A percentile compares a stretch with the other conserved stretches of the same genome.
Evolutionary conservation across 1,140 invertebrate genomes (phyloP).

Genomic region (Drosophila persimilis): DNA sequence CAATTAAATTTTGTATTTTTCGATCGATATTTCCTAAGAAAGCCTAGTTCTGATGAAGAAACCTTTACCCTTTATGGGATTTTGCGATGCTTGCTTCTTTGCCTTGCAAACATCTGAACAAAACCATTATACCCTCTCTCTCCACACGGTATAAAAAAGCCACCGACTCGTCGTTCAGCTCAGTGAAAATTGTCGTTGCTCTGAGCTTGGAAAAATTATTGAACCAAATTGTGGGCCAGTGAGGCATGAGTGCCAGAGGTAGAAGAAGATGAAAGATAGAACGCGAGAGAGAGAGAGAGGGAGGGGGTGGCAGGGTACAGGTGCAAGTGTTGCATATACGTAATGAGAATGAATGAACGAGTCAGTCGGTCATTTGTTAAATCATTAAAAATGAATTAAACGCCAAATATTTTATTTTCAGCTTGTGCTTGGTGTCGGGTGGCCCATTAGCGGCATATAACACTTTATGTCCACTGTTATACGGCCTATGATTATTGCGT

Average conservation of each 20-base stretch:
- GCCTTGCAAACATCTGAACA: too few species aligned
- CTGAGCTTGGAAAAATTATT: conserved; percentile 45
- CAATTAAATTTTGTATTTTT: too few species aligned
- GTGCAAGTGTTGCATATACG: conserved; percentile 39
- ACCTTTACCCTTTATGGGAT: too few species aligned
- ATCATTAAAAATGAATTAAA: conserved; percentile 54
- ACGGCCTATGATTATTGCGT: not conserved
- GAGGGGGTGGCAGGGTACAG: not conserved
- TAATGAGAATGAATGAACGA: conserved; percentile 33
- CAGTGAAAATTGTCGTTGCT: conserved; percentile 27
- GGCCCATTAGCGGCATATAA: conserved; percentile 34
- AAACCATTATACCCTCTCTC: too few species aligned
- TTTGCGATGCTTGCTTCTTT: too few species aligned
- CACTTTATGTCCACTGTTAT: conserved; percentile 5
- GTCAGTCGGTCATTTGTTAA: conserved; percentile 31
- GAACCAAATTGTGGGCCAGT: conserved; percentile 45
- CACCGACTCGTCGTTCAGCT: conserved; percentile 29
- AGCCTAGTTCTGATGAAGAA: too few species aligned
- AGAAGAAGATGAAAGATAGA: conserved; percentile 2
- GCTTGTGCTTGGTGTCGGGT: not conserved
- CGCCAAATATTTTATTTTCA: conserved; percentile 58
- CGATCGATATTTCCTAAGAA: too few species aligned
- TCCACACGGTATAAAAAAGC: conserved; percentile 19
- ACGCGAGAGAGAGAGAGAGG: not conserved
- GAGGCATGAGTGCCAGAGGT: conserved; percentile 11